A percentile compares a stretch with the other conserved stretches of the same genome.
Conservation (phyloP, 2,797 vertebrate species). For the Ispidina lecontei region DNA sequence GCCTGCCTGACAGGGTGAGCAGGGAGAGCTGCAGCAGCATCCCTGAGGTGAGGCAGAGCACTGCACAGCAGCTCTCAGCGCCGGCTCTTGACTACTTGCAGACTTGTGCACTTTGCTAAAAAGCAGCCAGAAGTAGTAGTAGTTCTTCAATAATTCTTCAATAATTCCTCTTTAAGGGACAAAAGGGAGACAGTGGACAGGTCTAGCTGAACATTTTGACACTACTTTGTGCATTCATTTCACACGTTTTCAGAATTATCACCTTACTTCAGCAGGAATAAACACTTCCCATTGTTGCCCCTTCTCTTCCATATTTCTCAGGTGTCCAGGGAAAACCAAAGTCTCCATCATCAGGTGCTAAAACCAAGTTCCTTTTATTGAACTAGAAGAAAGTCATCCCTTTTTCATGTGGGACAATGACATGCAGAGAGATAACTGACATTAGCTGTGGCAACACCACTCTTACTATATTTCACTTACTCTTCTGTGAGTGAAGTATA, state of each 20-base stretch:
- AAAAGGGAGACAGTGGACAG: background rate
- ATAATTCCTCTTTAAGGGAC: background rate
- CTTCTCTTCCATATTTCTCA: background rate
- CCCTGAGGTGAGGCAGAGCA: background rate
- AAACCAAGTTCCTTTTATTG: background rate
- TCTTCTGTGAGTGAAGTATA: accelerated
- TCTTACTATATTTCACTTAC: too few relatives aligned
- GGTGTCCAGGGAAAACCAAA: background rate
- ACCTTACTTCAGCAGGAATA: background rate
- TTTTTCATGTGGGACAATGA: background rate
- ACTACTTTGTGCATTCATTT: background rate
- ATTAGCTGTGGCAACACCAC: background rate
- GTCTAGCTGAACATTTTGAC: background rate
- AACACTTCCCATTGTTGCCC: background rate
- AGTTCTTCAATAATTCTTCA: background rate
- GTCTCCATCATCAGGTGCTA: background rate
- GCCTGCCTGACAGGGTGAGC: background rate
- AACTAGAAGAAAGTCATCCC: background rate
- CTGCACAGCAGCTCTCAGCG: background rate
- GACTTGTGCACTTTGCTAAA: background rate
- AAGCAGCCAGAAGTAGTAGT: background rate
- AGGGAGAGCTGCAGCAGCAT: background rate
- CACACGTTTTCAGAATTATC: background rate
- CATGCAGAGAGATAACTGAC: background rate
- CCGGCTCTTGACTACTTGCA: background rate